Evolutionary conservation across 2,888 invertebrate genomes (phyloP).

Genomic region (Achlya flavicornis): DNA sequence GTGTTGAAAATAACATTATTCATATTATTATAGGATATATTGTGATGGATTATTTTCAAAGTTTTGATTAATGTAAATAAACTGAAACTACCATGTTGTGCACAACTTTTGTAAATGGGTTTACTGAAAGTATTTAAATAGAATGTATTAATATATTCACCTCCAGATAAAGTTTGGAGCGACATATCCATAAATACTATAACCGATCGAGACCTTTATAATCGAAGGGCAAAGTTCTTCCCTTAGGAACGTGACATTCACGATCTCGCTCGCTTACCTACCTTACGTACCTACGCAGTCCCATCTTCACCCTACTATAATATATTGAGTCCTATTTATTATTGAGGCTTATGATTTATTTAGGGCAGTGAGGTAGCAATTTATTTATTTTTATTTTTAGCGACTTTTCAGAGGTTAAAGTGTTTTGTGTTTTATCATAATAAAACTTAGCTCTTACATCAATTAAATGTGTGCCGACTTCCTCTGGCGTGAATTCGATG

Average conservation of each 20-base stretch:
- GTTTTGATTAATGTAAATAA: neutral
- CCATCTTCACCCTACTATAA: slow-evolving; percentile 14
- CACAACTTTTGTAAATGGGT: neutral
- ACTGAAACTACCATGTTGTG: neutral
- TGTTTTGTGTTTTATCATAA: neutral
- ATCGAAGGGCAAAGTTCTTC: slow-evolving; percentile 33
- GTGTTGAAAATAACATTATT: too few relatives aligned
- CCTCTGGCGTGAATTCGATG: slow-evolving; percentile 95
- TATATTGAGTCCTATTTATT: slow-evolving; percentile 10
- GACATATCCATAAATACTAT: slow-evolving; percentile 17
- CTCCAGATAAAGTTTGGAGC: slow-evolving; percentile 12
- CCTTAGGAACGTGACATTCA: slow-evolving; percentile 32
- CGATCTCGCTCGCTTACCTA: slow-evolving; percentile 10
- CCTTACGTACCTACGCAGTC: neutral
- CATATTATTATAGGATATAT: too few relatives aligned
- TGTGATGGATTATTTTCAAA: too few relatives aligned
- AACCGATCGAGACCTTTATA: slow-evolving; percentile 25
- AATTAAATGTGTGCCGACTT: slow-evolving; percentile 97
- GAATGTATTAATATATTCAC: slow-evolving; percentile 4
- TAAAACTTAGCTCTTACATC: slow-evolving; percentile 85
- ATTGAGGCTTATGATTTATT: slow-evolving; percentile 14
- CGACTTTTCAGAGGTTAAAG: neutral
- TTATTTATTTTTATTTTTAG: neutral
- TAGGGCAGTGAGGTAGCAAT: slow-evolving; percentile 2
- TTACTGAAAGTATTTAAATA: neutral